Percentiles rank a stretch among this genome's conserved stretches.
Evolutionary conservation across 92 coral and sea anemone genomes (phyloP).

Genomic region (Parazoanthus darwini): DNA sequence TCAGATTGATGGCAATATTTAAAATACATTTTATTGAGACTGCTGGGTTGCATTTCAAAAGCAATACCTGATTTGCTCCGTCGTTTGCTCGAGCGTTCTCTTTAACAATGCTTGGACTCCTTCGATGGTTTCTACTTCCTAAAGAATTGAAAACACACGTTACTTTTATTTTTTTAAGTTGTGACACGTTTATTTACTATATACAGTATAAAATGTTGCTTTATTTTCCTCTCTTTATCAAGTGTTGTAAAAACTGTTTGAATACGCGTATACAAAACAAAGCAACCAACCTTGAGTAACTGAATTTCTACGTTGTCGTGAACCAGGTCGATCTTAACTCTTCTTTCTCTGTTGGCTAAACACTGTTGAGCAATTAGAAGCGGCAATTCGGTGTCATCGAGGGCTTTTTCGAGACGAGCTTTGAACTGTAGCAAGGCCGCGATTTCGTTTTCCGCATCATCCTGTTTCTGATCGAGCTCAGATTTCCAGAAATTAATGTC

Average conservation of each 20-base stretch:
- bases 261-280: too few relatives aligned
- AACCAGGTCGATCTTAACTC: slow-evolving; percentile 87
- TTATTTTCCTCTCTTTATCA: not conserved
- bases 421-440: slow-evolving; percentile 76
- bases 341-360: slow-evolving; percentile 85
- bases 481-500: slow-evolving; percentile 95
- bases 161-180: too few relatives aligned
- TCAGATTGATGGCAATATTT: too few relatives aligned
- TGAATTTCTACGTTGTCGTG: slow-evolving; percentile 98
- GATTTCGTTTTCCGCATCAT: slow-evolving; percentile 81
- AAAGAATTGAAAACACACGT: not conserved
- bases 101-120: slow-evolving; percentile 90
- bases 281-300: slow-evolving; percentile 72
- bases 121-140: slow-evolving; percentile 95
- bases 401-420: slow-evolving; percentile 78
- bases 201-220: too few relatives aligned
- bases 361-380: slow-evolving; percentile 92
- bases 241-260: not conserved
- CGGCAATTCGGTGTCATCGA: slow-evolving; percentile 91
- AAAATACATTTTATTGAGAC: not conserved
- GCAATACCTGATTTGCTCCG: slow-evolving; percentile 88
- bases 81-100: slow-evolving; percentile 95
- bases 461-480: slow-evolving; percentile 88
- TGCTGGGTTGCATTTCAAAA: too few relatives aligned
- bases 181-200: too few relatives aligned